Conservation (phyloP, 2,888 invertebrate species). For the Diloba caeruleocephala region DNA sequence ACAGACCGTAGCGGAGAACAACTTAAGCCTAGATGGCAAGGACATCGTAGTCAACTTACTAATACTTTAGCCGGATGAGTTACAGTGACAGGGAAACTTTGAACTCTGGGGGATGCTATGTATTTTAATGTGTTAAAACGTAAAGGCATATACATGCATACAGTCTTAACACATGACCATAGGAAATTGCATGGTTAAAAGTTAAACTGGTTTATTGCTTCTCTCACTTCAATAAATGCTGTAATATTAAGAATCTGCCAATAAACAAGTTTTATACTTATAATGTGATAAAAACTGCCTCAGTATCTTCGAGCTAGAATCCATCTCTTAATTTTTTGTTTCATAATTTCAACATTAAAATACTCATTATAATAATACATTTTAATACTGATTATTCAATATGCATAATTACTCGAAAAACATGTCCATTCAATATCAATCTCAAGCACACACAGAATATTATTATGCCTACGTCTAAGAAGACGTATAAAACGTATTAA, state of each 20-base stretch:
- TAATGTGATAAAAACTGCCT: conserved; percentile 27
- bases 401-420: too few relatives aligned
- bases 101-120: conserved; percentile 49
- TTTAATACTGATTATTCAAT: too few relatives aligned
- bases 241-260: conserved; percentile 49
- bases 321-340: conserved; percentile 1
- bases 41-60: conserved; percentile 64
- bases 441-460: too few relatives aligned
- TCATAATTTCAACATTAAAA: too few relatives aligned
- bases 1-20: conserved; percentile 72
- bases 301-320: conserved; percentile 13
- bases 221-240: conserved; percentile 62
- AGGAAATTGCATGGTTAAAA: conserved; percentile 66
- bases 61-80: conserved; percentile 55
- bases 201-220: conserved; percentile 63
- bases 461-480: too few relatives aligned
- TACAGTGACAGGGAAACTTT: conserved; percentile 55
- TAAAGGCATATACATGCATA: too few relatives aligned
- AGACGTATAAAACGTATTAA: too few relatives aligned
- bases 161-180: conserved; percentile 51
- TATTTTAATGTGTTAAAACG: conserved; percentile 43
- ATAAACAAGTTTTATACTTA: conserved; percentile 55
- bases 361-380: too few relatives aligned
- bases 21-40: conserved; percentile 72
- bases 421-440: too few relatives aligned